Evolutionary conservation across 2,113 vertebrate genomes (phyloP), one percentile per base, ranked within the genome.

Genomic region (Sapayoa aenigma): DNA sequence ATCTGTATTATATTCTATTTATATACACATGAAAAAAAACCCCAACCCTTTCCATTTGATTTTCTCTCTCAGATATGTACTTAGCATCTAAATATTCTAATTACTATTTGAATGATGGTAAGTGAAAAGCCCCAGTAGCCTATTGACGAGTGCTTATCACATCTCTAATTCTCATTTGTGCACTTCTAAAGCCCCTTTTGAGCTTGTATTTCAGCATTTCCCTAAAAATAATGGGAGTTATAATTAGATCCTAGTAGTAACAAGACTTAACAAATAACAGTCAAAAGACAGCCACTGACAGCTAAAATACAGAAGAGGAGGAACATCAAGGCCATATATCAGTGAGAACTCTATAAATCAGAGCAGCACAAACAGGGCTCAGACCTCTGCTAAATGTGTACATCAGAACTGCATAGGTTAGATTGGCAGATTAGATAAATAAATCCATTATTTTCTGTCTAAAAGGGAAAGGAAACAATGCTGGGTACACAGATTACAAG

Each of bases 1-100:
- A 81, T 63, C 33, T 59, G 63, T 42, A 69, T 90, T 79, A 67
- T 62, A 67, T 79, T 92, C 90, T 92, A 96, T 89, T 91, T 93
- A 87, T 67, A 75, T 22, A 75, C 22, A 74, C 4, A 46, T 23
- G 27, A 41, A 27, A 5, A 39, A 82, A 91, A 50, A 9, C 6
- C 11, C 11, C 22, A 93, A 30, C 17, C 5, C 6, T 67, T 96
- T 91, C 65, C 27, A 47, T 89, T 94, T 92, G 20, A 87, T 93
- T 96, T 93, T 86, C 58, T 94, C 60, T 46, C 83, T 85, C 84
- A 71, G 79, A 80, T 93, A 75, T 68, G 63, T 81, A 94, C 49
- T 95, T 85, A 93, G 74, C 90, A 93, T 90, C 82, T 89, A 93
- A 96, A 97, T 96, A 95, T 97, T 96, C 87, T 92, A 94, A 94